Conservation (phyloP, 2,888 invertebrate genomes). For the Trimorus sp. region DNA sequence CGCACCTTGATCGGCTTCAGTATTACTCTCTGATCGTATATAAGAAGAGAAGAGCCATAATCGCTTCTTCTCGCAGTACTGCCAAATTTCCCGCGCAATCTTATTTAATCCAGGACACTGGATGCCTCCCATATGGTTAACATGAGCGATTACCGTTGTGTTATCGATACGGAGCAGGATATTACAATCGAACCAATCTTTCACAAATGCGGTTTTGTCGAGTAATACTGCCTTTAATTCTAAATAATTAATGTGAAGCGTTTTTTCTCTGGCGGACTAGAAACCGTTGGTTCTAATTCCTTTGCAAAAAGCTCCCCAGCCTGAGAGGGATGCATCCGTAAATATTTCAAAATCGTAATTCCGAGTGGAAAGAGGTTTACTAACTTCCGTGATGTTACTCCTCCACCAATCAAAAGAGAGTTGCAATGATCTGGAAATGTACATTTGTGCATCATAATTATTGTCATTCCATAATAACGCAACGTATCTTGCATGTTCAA, state of each 20-base stretch:
- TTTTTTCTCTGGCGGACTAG: slow-evolving; percentile 22
- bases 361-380: background rate
- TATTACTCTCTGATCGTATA: background rate
- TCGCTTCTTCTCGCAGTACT: slow-evolving; percentile 25
- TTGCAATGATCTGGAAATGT: background rate
- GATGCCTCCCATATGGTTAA: slow-evolving; percentile 38
- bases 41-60: slow-evolving; percentile 35
- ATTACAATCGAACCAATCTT: slow-evolving; percentile 16
- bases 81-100: slow-evolving; percentile 16
- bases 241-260: slow-evolving; percentile 44
- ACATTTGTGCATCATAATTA: background rate
- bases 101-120: background rate
- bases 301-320: slow-evolving; percentile 39
- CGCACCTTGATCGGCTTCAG: slow-evolving; percentile 7
- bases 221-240: slow-evolving; percentile 46
- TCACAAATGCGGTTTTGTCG: slow-evolving; percentile 50
- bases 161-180: slow-evolving; percentile 54
- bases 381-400: background rate
- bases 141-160: slow-evolving; percentile 41
- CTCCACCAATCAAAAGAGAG: background rate
- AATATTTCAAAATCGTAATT: background rate
- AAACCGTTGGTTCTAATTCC: slow-evolving; percentile 10
- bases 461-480: background rate
- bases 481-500: background rate
- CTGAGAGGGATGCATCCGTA: slow-evolving; percentile 7